Percentiles rank a stretch among this genome's conserved stretches.
These are phyloP conservation scores for Ennomos fuscantarius DNA, from an alignment of 2,888 invertebrate species.

Conservation along the genomic window DNA sequence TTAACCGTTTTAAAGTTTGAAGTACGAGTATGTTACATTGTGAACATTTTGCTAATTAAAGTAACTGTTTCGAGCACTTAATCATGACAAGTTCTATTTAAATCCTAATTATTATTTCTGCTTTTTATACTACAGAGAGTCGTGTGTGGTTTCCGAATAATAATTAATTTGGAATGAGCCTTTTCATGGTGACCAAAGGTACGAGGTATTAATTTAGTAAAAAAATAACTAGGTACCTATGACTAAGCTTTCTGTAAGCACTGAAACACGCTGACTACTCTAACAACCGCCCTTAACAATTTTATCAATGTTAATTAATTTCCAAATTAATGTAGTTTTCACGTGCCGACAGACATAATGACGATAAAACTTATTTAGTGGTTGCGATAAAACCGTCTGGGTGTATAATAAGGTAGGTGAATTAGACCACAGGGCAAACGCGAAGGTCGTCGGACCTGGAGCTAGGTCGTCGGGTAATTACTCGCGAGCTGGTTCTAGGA, in stretches of 20 bases:
- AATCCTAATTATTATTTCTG: too few relatives aligned
- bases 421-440: conserved; percentile 29
- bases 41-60: too few relatives aligned
- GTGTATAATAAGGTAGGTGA: conserved; percentile 23
- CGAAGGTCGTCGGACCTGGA: conserved; percentile 36
- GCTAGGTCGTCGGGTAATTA: conserved; percentile 17
- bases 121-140: too few relatives aligned
- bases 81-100: too few relatives aligned
- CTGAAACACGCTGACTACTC: too few relatives aligned
- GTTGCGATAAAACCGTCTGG: conserved; percentile 20
- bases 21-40: background rate
- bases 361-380: conserved; percentile 27
- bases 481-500: conserved; percentile 31
- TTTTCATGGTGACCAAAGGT: background rate
- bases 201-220: too few relatives aligned
- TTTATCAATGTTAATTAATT: conserved; percentile 18
- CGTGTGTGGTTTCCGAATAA: too few relatives aligned
- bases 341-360: conserved; percentile 23
- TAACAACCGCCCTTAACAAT: background rate
- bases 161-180: background rate
- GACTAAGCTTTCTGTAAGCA: too few relatives aligned
- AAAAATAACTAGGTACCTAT: too few relatives aligned
- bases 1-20: background rate
- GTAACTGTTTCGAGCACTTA: too few relatives aligned
- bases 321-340: conserved; percentile 5